A percentile compares a stretch with the other conserved stretches of the same genome.
phyloP scores from a whole-genome alignment of 2,113 vertebrate species.

The Sphyrna mokarran region DNA sequence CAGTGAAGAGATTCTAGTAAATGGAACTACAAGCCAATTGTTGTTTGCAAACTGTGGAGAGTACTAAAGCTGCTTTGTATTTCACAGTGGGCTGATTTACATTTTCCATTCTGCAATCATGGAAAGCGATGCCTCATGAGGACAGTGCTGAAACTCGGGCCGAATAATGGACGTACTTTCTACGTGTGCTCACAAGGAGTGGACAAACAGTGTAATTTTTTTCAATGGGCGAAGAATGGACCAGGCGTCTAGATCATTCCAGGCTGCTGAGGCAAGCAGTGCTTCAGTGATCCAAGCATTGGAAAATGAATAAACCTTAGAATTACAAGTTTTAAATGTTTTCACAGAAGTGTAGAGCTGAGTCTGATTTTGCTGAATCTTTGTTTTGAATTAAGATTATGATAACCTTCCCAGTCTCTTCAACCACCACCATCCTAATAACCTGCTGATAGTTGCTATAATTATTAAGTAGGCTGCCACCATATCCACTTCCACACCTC shows the following conservation, averaged over 20 bases:
- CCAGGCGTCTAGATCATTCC: conserved; percentile 52
- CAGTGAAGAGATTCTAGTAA: background rate
- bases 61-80: conserved; percentile 38
- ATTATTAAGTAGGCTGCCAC: too few relatives aligned
- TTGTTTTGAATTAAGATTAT: background rate
- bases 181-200: conserved; percentile 70
- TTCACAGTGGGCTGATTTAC: conserved; percentile 81
- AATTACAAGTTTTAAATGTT: background rate
- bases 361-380: background rate
- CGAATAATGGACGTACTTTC: conserved; percentile 82
- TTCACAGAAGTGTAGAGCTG: background rate
- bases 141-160: conserved; percentile 84
- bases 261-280: conserved; percentile 42
- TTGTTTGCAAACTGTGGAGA: background rate
- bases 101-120: conserved; percentile 80
- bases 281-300: background rate
- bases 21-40: background rate
- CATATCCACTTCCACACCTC: background rate
- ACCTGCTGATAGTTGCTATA: too few relatives aligned
- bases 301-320: too few relatives aligned
- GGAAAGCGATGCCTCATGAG: conserved; percentile 73
- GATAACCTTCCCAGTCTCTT: background rate
- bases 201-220: conserved; percentile 80
- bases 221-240: conserved; percentile 73
- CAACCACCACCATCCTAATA: too few relatives aligned